These are phyloP conservation scores for Pantherophis guttatus DNA, from an alignment of 2,113 vertebrate genomes.

Conservation along the genomic window DNA sequence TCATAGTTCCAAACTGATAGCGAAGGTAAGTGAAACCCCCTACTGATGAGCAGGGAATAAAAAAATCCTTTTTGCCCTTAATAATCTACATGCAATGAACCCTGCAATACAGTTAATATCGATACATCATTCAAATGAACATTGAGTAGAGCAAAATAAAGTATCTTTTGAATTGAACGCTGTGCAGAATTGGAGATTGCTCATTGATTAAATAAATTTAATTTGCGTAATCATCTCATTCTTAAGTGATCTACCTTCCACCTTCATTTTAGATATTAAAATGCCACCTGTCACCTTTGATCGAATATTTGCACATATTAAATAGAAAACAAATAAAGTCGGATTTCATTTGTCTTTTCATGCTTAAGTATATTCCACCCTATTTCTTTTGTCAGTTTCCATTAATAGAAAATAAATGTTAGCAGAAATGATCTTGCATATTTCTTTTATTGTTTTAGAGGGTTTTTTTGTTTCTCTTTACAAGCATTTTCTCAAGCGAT, in stretches of 20 bases:
- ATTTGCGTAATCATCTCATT: not conserved
- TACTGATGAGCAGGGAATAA: not conserved
- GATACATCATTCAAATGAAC: rapidly evolving
- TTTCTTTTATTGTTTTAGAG: not conserved
- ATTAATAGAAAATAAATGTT: not conserved
- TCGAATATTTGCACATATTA: not conserved
- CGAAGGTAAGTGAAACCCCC: no score
- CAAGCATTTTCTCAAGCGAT: not conserved
- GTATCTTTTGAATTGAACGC: not conserved
- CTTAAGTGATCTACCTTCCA: not conserved
- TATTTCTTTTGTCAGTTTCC: not conserved
- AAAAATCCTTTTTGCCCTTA: not conserved
- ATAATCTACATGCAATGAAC: not conserved
- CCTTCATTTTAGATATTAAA: not conserved
- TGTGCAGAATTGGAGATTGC: not conserved
- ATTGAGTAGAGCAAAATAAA: not conserved
- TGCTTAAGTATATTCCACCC: not conserved
- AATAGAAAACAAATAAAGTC: not conserved
- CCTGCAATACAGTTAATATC: not conserved
- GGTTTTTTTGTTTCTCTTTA: not conserved
- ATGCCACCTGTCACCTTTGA: not conserved
- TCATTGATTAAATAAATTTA: not conserved
- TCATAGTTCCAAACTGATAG: no score
- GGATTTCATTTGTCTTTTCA: not conserved
- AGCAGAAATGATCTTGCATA: not conserved